Percentiles rank a stretch among this genome's conserved stretches.
Conservation (phyloP, 1,140 invertebrate species). For the Micrasema longulum region DNA sequence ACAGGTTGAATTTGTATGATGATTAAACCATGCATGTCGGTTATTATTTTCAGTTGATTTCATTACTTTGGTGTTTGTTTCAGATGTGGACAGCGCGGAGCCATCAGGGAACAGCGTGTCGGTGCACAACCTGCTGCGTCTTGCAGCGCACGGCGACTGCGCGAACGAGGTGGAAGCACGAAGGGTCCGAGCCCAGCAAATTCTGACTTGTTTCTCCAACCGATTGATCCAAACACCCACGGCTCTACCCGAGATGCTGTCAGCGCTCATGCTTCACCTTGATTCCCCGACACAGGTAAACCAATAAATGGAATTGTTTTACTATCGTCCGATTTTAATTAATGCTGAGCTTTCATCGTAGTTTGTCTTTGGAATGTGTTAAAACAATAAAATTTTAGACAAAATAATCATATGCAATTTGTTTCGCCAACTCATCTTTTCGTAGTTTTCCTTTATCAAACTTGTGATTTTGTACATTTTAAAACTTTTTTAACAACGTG, state of each 20-base stretch:
- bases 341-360: too few species aligned
- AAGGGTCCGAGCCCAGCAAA: conserved; percentile 70
- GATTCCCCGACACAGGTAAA: conserved; percentile 76
- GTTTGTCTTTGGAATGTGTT: background rate
- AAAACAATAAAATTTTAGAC: background rate
- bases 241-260: conserved; percentile 84
- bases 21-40: too few species aligned
- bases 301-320: background rate
- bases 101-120: conserved; percentile 93
- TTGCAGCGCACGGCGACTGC: conserved; percentile 77
- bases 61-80: conserved; percentile 57
- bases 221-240: conserved; percentile 67
- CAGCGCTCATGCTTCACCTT: conserved; percentile 77
- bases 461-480: too few species aligned
- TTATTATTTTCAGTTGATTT: too few species aligned
- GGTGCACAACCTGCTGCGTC: conserved; percentile 82
- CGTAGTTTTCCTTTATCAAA: too few species aligned
- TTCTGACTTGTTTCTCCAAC: conserved; percentile 75
- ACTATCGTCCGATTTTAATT: background rate
- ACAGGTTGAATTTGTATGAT: too few species aligned
- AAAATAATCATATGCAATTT: too few species aligned
- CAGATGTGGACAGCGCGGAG: conserved; percentile 95
- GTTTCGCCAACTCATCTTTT: too few species aligned
- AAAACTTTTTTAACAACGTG: too few species aligned
- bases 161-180: conserved; percentile 69